Percentiles rank a stretch among this genome's conserved stretches.
These are phyloP conservation scores for Nycticorax nycticorax DNA, from an alignment of 2,113 vertebrate species.

Conservation along the genomic window DNA sequence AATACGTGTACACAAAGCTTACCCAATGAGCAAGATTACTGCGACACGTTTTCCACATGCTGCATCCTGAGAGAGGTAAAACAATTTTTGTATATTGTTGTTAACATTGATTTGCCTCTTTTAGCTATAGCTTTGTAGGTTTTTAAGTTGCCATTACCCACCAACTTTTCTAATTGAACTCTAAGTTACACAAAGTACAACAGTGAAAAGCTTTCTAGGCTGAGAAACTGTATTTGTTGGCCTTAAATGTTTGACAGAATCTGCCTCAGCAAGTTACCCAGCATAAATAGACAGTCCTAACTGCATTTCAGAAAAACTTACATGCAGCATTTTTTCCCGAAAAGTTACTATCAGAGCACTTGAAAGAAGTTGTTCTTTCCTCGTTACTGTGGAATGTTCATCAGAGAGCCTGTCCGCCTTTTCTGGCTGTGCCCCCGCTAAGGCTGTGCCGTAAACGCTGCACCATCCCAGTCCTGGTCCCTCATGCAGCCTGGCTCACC, in stretches of 20 bases:
- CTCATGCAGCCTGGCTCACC: neutral
- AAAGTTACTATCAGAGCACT: neutral
- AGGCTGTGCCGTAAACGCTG: fast-evolving
- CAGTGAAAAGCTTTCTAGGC: neutral
- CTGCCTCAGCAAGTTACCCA: neutral
- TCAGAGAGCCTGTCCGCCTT: neutral
- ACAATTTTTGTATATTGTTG: neutral
- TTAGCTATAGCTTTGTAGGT: neutral
- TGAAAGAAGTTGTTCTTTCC: neutral
- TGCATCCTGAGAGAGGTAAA: neutral
- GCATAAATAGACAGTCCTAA: neutral
- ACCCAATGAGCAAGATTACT: neutral
- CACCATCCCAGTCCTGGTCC: fast-evolving
- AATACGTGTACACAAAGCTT: fast-evolving
- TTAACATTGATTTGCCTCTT: neutral
- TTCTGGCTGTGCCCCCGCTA: fast-evolving
- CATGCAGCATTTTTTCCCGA: neutral
- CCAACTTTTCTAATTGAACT: neutral
- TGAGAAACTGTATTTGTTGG: neutral
- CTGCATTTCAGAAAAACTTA: neutral
- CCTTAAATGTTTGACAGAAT: neutral
- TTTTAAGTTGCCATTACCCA: neutral
- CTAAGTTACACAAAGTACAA: neutral
- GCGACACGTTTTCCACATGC: fast-evolving
- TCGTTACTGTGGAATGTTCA: fast-evolving